Evolutionary conservation across 2,888 invertebrate genomes (phyloP), one percentile per base, ranked within the genome.

Genomic region (Nomada ferruginata): DNA sequence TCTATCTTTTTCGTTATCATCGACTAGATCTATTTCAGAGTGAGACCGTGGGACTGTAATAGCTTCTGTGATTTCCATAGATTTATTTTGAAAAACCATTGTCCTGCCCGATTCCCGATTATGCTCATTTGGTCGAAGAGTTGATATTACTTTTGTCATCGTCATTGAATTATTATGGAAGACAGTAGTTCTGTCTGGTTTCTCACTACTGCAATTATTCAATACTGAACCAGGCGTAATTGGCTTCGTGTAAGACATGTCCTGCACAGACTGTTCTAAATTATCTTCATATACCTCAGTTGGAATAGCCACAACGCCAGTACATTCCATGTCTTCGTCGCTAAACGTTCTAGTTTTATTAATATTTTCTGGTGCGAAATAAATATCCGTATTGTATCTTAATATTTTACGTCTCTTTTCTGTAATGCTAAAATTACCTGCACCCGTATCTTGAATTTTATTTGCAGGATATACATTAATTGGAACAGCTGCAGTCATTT

Each of bases 51-150:
- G 18, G 15, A 7, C 4, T 20, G 2, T 11, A 18, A 64, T n/a
- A 26, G 47, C 59, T 44, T 47, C n/a, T 1, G 64, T 75, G 11
- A 74, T 64, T 68, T 83, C 75, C 79, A 79, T 79, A 15, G 82
- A 75, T 23, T 23, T 61, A 15, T 75, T 66, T 52, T 61, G 55
- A 26, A 26, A 26, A 1, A 26, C 42, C 10, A 23, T 3, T 13
- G 26, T 42, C 42, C 42, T 44, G 2, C 15, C 15, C 3, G 7
- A 47, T 18, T 61, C 23, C 47, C 47, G 55, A 53, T 60, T 52
- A 29, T 42, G 26, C 11, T 23, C n/a, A n/a, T 13, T 77, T 36
- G 13, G 10, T n/a, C 15, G n/a, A 26, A 60, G 23, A 44, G 76
- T 13, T 55, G 71, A 50, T 52, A 72, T 52, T 15, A 72, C 50